Evolutionary conservation across 2,113 vertebrate species (phyloP), one percentile per base, ranked within the genome.

Genomic region (Athene noctua): DNA sequence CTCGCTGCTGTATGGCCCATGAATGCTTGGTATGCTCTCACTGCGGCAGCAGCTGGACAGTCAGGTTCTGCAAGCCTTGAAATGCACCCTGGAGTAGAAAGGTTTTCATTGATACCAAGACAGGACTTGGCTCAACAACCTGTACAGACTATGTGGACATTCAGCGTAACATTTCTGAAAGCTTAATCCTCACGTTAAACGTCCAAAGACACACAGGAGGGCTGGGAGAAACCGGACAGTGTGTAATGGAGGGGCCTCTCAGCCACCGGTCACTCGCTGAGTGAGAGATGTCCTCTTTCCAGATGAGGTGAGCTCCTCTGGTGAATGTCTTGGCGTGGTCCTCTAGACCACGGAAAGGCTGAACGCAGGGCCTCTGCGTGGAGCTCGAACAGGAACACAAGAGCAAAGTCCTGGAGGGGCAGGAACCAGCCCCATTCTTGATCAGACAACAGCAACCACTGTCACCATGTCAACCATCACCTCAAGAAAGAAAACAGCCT

Each of bases 141-240:
- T 5, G 4, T 3, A 16, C 3, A 62, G 55, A 52, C 44, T 46
- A 84, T 4, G 5, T 1, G 10, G 58, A 63, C 27, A 23, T 14
- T 15, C 9, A 17, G 0, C 1, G 13, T 5, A 55, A 46, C 7
- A 4, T 13, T 51, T 49, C 61, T 6, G 42, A 63, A 79, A 63
- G 38, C 34, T 55, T 34, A 11, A 44, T 38, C 61, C 51, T 47
- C 55, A 10, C 0, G 1, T 38, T 15, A 40, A 71, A 34, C 16
- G 27, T 25, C 34, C n/a, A 51, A 46, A 47, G 51, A 27, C 21
- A 29, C 0, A 0, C 13, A 67, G 72, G 38, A 42, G 1, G n/a
- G 55, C 44, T 27, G 61, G 66, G 46, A 70, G 66, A 77, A n/a
- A 34, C 42, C 4, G 18, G 68, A 52, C 29, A n/a, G 47, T 4